Evolutionary conservation across 2,888 invertebrate genomes (phyloP), one percentile per base, ranked within the genome.

Genomic region (Acrobasis repandana): DNA sequence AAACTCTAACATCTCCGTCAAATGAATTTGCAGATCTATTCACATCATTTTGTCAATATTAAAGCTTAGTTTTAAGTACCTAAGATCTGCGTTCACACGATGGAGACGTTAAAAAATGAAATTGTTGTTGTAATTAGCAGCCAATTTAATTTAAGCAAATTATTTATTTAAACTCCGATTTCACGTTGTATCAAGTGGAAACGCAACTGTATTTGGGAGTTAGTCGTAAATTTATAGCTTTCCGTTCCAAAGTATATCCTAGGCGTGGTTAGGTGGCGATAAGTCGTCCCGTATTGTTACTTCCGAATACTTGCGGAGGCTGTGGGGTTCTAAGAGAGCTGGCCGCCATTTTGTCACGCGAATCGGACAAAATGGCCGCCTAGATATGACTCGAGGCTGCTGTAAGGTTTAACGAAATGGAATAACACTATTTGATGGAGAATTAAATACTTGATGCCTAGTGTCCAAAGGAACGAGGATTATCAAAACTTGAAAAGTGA

Each of bases 141-240:
- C 38, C 54, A 54, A 54, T 15, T 54, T 54, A 54, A 54, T 54
- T 54, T 54, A 54, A 54, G 54, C 54, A 54, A 54, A 54, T 54
- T 54, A 54, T 54, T 54, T 54, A 54, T 54, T n/a, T 54, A 16
- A 38, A 54, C 54, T 54, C 54, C 54, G 18, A 54, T 38, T 54
- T 54, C 54, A 54, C 38, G 54, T 36, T 18, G 36, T 38, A 54
- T 36, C 58, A 58, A 58, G 58, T 58, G 58, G 58, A 49, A 58
- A 58, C 58, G 58, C 58, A 58, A 58, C 58, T 36, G n/a, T n/a
- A 49, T 58, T 36, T 54, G 34, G 15, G 43, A 54, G 36, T 50
- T 50, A 50, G 16, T 38, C 16, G 2, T 36, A 28, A 28, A 28
- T 28, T 16, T 54, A n/a, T n/a, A 54, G 36, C 16, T 54, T 38